Evolutionary conservation across 1,140 invertebrate genomes (phyloP), one percentile per base, ranked within the genome.

Genomic region (Phymastichus coffea): DNA sequence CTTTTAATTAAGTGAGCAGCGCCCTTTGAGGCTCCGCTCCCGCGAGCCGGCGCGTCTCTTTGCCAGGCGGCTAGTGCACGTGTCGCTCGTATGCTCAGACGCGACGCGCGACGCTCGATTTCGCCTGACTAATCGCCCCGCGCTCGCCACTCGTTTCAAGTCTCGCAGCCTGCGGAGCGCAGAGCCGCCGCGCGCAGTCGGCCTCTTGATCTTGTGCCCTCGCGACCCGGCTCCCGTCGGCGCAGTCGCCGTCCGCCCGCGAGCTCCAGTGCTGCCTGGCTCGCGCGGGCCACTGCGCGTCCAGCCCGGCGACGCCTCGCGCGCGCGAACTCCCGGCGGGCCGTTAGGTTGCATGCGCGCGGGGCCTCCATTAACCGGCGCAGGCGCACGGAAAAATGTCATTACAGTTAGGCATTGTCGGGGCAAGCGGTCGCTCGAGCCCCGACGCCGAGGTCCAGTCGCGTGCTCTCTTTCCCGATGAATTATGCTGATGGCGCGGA

Each of bases 21-120:
- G n/a, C n/a, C n/a, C n/a, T n/a, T n/a, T n/a, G n/a, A n/a, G n/a
- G n/a, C n/a, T n/a, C n/a, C n/a, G 17, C 9, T n/a, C 2, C 12
- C 22, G 40, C 41, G 22, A 20, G 10, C n/a, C 15, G 46, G 26
- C 44, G 4, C 6, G 26, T 15, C 26, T 15, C 35, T 48, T 35
- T 35, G 46, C 35, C 46, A 48, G 26, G 46, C 46, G 44, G 28
- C 12, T 41, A 19, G 56, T 65, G 73, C 77, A 79, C 77, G 70
- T 79, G 77, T 76, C 72, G 64, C 71, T 78, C 77, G 76, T 77
- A 78, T 78, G 76, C 72, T 77, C 77, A 79, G 77, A 79, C 77
- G 77, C 69, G 67, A 79, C 78, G 76, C 77, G 77, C 69, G 67
- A 79, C 78, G 76, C 70, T 76, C 77, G 77, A 79, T 79, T 79